phyloP scores from a whole-genome alignment of 2,113 vertebrate species.

The Atractosteus spatula region DNA sequence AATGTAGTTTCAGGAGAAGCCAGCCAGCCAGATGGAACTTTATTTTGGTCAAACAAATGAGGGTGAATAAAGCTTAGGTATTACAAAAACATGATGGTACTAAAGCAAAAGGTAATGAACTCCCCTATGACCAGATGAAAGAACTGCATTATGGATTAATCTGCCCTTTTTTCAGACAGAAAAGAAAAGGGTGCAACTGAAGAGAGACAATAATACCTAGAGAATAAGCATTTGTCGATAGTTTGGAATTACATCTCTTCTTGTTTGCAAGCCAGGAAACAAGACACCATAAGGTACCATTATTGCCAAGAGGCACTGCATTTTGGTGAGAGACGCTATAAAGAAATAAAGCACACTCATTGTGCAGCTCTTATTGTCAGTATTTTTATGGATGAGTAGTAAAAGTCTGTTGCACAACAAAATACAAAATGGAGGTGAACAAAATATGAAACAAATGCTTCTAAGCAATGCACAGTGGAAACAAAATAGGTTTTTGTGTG shows the following conservation, averaged over 20 bases:
- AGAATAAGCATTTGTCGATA: slow-evolving; percentile 11
- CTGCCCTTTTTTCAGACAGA: background rate
- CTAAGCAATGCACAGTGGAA: background rate
- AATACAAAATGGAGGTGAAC: no score
- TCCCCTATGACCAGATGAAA: no score
- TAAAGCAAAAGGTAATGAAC: background rate
- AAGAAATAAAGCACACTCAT: background rate
- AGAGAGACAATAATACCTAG: slow-evolving; percentile 19
- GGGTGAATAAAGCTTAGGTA: background rate
- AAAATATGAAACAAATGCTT: no score
- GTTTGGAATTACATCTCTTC: slow-evolving; percentile 31
- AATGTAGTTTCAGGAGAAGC: no score
- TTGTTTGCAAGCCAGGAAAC: slow-evolving; percentile 13
- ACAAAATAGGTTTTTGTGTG: background rate
- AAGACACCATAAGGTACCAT: slow-evolving; percentile 13
- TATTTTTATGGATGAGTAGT: no score
- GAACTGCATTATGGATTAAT: slow-evolving; percentile 6
- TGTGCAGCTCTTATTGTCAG: no score
- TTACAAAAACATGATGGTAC: background rate
- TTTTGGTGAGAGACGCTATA: background rate
- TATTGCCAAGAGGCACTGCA: background rate
- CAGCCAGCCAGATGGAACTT: no score
- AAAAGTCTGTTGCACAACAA: no score
- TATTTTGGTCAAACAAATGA: background rate
- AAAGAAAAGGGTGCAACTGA: slow-evolving; percentile 9